phyloP scores from a whole-genome alignment of 2,113 vertebrate genomes.

The Psilopsiagon aymara region DNA sequence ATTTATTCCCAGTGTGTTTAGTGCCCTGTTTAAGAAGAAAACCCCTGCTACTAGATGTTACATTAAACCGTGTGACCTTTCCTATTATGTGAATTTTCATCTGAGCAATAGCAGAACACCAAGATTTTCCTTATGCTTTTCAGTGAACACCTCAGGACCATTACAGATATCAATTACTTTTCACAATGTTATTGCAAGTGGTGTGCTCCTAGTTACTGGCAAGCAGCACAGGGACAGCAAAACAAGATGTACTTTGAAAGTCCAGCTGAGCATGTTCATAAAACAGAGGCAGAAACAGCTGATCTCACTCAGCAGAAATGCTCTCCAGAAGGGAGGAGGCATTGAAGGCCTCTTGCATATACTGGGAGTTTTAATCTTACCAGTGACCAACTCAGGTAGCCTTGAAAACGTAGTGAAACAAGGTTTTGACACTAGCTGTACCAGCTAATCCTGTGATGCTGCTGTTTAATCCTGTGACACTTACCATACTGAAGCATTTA shows the following conservation, averaged over 20 bases:
- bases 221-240: neutral
- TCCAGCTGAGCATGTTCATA: neutral
- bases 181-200: neutral
- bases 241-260: neutral
- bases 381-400: neutral
- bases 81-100: neutral
- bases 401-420: neutral
- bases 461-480: neutral
- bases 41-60: neutral
- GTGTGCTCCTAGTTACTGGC: neutral
- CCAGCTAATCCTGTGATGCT: neutral
- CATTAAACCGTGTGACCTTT: neutral
- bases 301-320: neutral
- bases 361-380: neutral
- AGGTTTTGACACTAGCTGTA: neutral
- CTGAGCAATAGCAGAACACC: neutral
- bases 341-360: neutral
- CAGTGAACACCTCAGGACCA: neutral
- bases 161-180: neutral
- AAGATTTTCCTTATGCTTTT: neutral
- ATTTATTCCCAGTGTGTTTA: neutral
- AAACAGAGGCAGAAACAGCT: neutral
- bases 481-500: neutral
- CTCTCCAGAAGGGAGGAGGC: neutral
- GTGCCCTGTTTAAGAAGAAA: neutral